Evolutionary conservation across 2,888 invertebrate species (phyloP), one percentile per base, ranked within the genome.

Genomic region (Erpobdella octoculata): DNA sequence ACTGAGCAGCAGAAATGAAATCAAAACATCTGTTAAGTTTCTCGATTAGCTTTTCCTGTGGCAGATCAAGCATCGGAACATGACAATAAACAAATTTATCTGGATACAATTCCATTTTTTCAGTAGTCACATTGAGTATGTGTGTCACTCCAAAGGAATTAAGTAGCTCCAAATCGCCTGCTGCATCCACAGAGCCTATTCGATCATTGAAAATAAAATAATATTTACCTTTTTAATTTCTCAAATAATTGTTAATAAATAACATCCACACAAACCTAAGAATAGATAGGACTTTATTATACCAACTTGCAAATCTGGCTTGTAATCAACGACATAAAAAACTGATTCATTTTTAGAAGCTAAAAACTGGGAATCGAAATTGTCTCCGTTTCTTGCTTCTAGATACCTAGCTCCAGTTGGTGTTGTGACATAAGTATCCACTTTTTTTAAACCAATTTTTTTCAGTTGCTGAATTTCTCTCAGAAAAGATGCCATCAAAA

Each of bases 51-150:
- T 69, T 69, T 58, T 69, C 69, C n/a, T 69, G 46, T 2, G 69
- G 69, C 4, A 69, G 31, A 48, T 69, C 69, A 35, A 69, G 35
- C 41, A 69, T 1, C 5, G 69, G 46, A n/a, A 69, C 58, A 69
- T 69, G 48, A 25, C 37, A 5, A 21, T 69, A 69, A 25, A 69
- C 33, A 36, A 69, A 69, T 25, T 33, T 48, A 33, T 69, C 48
- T 35, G 69, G 69, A 28, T 36, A 69, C 35, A 58, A 53, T 53
- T 53, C 69, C 25, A 69, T 58, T 33, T 58, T 58, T 25, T 35
- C 35, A n/a, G 69, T 48, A 33, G 69, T 6, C 15, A 69, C 69
- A 21, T 69, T 69, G 12, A 69, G 33, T 35, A 69, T 53, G 35
- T 69, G 69, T 35, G 69, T 69, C 18, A 69, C 46, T 33, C 36